phyloP scores from a whole-genome alignment of 1,140 invertebrate genomes.

The Drosophila serrata region DNA sequence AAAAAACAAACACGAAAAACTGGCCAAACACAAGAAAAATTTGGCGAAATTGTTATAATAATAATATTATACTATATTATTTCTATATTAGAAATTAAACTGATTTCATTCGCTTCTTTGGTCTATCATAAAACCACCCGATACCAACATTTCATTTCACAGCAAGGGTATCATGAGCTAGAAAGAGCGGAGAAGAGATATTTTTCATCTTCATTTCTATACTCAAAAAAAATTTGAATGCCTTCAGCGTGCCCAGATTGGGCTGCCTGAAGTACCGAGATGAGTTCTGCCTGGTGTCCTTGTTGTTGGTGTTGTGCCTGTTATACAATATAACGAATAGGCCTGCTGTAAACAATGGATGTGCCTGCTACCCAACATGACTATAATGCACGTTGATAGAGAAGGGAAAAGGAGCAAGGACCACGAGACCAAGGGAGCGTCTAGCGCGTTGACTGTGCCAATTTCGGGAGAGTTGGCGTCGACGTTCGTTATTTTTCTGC shows the following conservation, averaged over 20 bases:
- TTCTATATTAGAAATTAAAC: not conserved
- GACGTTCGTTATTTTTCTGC: conserved; percentile 36
- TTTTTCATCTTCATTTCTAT: conserved; percentile 60
- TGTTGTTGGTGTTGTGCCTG: conserved; percentile 39
- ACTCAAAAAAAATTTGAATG: conserved; percentile 65
- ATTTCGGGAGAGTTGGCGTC: conserved; percentile 45
- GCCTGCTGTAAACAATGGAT: conserved; percentile 64
- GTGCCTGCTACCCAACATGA: conserved; percentile 42
- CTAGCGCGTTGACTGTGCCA: conserved; percentile 64
- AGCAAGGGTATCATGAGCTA: not conserved
- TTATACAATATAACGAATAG: conserved; percentile 68
- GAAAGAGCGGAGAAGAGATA: conserved; percentile 16
- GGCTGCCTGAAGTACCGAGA: conserved; percentile 15
- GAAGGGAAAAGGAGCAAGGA: conserved; percentile 11
- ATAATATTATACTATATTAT: not conserved
- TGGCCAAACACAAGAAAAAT: no score
- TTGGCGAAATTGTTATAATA: no score
- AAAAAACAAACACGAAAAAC: no score
- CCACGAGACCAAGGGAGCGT: conserved; percentile 25
- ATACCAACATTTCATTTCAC: not conserved
- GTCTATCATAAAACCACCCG: not conserved
- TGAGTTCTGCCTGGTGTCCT: conserved; percentile 25
- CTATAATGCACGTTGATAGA: conserved; percentile 54
- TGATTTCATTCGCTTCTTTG: not conserved
- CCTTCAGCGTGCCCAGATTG: conserved; percentile 63